Evolutionary conservation across 2,113 vertebrate species (phyloP).

Genomic region (Cepphus grylle): DNA sequence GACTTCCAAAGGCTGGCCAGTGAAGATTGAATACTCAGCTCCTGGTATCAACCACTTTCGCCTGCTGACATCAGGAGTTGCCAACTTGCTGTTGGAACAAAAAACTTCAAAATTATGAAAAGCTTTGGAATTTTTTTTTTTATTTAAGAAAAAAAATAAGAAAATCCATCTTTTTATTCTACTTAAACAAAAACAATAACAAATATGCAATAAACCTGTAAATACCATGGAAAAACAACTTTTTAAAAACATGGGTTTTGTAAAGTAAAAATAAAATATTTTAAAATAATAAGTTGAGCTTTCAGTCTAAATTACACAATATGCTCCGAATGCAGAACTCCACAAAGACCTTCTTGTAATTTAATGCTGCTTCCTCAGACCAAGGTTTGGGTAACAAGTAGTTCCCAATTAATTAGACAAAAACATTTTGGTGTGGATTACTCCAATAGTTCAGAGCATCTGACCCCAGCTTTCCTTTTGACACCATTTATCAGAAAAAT

Average conservation of each 20-base stretch:
- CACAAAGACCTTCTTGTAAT: background rate
- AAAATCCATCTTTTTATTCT: background rate
- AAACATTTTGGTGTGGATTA: background rate
- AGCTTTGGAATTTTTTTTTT: background rate
- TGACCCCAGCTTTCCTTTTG: background rate
- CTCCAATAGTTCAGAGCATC: background rate
- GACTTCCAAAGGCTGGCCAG: constrained; percentile 73
- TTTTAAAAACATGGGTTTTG: background rate
- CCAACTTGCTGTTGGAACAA: constrained; percentile 65
- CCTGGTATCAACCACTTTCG: constrained; percentile 76
- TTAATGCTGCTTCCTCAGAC: background rate
- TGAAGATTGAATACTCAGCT: constrained; percentile 79
- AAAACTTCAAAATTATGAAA: constrained; percentile 68
- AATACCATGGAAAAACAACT: background rate
- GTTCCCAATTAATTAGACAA: background rate
- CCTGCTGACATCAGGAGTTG: constrained; percentile 74
- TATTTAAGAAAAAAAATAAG: background rate
- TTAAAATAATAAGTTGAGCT: background rate
- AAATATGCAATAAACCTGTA: background rate
- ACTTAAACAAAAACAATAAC: background rate
- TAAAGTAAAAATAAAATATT: background rate
- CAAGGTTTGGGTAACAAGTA: background rate
- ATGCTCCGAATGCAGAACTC: background rate
- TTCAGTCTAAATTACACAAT: background rate
- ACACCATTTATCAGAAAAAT: background rate